phyloP scores from a whole-genome alignment of 2,113 vertebrate genomes.

The Monopterus albus region DNA sequence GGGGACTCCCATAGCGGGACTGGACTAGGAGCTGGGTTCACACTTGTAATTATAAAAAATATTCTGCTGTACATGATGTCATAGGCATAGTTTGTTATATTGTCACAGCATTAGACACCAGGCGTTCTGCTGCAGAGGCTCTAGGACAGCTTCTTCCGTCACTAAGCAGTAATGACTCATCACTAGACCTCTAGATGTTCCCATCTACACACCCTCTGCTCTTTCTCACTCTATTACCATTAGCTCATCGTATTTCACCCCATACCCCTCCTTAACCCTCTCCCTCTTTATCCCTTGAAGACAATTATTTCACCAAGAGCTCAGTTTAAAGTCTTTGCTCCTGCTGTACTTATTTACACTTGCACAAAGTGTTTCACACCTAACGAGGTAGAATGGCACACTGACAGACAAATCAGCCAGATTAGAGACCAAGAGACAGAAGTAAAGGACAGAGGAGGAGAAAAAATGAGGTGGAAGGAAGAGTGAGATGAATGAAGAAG shows the following conservation, averaged over 20 bases:
- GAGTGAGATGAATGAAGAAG: neutral
- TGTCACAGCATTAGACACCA: neutral
- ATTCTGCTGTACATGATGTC: too few species aligned
- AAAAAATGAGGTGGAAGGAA: neutral
- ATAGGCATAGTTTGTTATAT: neutral
- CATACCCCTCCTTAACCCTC: neutral
- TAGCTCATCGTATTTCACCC: conserved; percentile 11
- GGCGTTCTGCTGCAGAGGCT: conserved; percentile 50
- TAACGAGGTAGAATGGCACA: conserved; percentile 19
- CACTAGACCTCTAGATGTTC: conserved; percentile 31
- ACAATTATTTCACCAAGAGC: conserved; percentile 23
- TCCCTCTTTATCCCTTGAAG: neutral
- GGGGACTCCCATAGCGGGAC: neutral
- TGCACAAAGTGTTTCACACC: conserved; percentile 1
- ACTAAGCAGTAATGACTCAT: conserved; percentile 68
- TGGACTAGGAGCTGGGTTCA: neutral
- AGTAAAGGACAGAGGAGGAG: neutral
- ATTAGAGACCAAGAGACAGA: neutral
- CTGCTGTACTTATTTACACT: conserved; percentile 1
- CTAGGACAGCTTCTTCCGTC: conserved; percentile 44
- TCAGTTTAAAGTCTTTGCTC: conserved; percentile 10
- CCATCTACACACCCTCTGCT: conserved; percentile 10
- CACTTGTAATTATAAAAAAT: neutral
- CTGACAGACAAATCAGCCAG: conserved; percentile 1
- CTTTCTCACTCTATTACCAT: neutral